Evolutionary conservation across 2,888 invertebrate genomes (phyloP), one percentile per base, ranked within the genome.

Genomic region (Aphodius granarius): DNA sequence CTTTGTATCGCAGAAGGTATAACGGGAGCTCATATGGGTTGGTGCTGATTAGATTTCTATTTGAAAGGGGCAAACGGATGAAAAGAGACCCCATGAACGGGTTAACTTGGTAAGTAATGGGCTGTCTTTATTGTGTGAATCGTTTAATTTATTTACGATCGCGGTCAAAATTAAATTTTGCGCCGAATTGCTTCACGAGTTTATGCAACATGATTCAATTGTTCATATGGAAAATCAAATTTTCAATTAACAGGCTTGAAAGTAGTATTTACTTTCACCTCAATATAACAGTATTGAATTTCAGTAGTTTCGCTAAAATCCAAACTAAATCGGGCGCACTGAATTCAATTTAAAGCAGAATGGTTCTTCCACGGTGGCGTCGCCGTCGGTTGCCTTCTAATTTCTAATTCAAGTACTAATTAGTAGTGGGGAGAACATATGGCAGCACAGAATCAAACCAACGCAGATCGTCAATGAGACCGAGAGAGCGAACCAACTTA

Each of bases 11-110:
- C 68, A 16, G 22, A 21, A 68, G 68, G 21, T 20, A n/a, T 21
- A 22, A 20, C 21, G 72, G 71, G 68, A 76, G 64, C 63, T 71
- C 75, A 65, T 75, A 71, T 64, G 75, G 71, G 71, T 64, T 63
- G 64, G 75, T 75, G 75, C 71, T 75, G 75, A 75, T 75, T 75
- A 75, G 71, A 75, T 75, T 75, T 75, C 71, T 65, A 65, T 71
- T 65, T 65, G 65, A 23, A 71, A 64, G 22, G 71, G 64, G 72
- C 21, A 21, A 68, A 20, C 19, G 68, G 21, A 21, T 68, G 68
- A 68, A 22, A 68, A 22, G 68, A 20, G 21, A 21, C 68, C 19
- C 19, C n/a, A 19, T 68, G 68, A 68, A 22, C 68, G 20, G n/a
- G 68, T 43, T 43, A 43, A 43, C 43, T 43, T 43, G 43, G 43